These are phyloP conservation scores for Bubo blakistoni DNA, from an alignment of 2,113 vertebrate genomes.

Conservation along the genomic window DNA sequence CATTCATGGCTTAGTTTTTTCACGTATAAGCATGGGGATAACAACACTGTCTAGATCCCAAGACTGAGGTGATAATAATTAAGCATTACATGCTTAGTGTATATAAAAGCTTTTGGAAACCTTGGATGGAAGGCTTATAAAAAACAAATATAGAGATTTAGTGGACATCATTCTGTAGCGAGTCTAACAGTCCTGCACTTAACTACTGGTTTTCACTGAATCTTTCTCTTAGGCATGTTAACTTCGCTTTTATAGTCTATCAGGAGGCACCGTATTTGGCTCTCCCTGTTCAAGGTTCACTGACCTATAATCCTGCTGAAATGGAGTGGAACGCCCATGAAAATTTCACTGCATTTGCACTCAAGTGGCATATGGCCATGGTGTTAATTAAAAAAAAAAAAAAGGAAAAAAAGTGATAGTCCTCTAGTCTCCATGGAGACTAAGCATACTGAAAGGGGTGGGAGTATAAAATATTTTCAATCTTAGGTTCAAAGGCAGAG, in stretches of 20 bases:
- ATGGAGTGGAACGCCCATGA: not conserved
- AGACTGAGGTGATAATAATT: not conserved
- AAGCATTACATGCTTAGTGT: not conserved
- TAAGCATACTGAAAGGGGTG: not conserved
- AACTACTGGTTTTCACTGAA: not conserved
- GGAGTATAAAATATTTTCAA: constrained; percentile 8
- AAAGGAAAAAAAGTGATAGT: not conserved
- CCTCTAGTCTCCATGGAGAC: constrained; percentile 52
- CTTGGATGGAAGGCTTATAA: not conserved
- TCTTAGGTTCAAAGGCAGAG: constrained; percentile 14
- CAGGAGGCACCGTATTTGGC: not conserved
- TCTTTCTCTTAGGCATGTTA: not conserved
- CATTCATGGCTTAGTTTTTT: not conserved
- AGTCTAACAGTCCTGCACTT: not conserved
- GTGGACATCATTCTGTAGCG: not conserved
- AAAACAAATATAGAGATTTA: not conserved
- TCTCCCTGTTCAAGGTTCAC: not conserved
- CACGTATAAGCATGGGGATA: rapidly evolving
- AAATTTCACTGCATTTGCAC: not conserved
- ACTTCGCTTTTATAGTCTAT: not conserved
- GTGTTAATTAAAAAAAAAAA: constrained; percentile 1
- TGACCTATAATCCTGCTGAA: not conserved
- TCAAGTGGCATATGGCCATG: not conserved
- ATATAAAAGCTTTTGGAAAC: not conserved
- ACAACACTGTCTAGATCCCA: not conserved